phyloP scores from a whole-genome alignment of 30 jellyfish, hydroid and myxozoan species.

The Aurelia aurita complex sp. Pacific region DNA sequence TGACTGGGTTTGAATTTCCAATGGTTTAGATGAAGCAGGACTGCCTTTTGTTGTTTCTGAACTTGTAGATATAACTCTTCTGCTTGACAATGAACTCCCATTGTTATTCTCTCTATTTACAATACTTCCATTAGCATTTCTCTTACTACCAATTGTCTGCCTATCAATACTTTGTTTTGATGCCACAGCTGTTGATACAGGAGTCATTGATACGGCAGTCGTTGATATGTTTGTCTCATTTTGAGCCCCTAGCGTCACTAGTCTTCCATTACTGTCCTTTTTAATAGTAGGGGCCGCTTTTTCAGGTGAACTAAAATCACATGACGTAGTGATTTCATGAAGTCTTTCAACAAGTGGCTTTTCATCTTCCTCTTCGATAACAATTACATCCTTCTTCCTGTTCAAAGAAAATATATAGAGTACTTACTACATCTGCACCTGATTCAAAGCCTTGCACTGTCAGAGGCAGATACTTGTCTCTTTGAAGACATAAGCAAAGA shows the following conservation, averaged over 20 bases:
- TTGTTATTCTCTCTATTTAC: not conserved
- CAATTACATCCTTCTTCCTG: constrained; percentile 59
- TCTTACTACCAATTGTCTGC: not conserved
- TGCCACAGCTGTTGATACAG: too few relatives aligned
- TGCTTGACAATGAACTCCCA: too few relatives aligned
- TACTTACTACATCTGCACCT: too few relatives aligned
- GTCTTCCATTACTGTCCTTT: too few relatives aligned
- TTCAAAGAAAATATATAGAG: not conserved
- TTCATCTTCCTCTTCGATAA: constrained; percentile 63
- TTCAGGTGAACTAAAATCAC: constrained; percentile 14
- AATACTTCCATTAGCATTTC: constrained; percentile 6
- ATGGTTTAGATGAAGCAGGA: not conserved
- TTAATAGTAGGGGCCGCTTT: not conserved
- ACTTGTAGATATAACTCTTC: not conserved
- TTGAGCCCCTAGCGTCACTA: too few relatives aligned
- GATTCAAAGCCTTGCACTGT: too few relatives aligned
- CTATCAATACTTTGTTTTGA: not conserved
- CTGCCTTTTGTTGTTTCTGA: not conserved
- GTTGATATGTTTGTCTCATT: too few relatives aligned
- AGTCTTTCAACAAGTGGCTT: constrained; percentile 50
- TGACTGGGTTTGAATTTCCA: not conserved
- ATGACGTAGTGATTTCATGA: constrained; percentile 51
- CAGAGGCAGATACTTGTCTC: too few relatives aligned
- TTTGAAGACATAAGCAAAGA: too few relatives aligned
- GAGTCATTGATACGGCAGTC: too few relatives aligned